Conservation (phyloP, 2,888 invertebrate species). For the Ceriagrion tenellum region DNA sequence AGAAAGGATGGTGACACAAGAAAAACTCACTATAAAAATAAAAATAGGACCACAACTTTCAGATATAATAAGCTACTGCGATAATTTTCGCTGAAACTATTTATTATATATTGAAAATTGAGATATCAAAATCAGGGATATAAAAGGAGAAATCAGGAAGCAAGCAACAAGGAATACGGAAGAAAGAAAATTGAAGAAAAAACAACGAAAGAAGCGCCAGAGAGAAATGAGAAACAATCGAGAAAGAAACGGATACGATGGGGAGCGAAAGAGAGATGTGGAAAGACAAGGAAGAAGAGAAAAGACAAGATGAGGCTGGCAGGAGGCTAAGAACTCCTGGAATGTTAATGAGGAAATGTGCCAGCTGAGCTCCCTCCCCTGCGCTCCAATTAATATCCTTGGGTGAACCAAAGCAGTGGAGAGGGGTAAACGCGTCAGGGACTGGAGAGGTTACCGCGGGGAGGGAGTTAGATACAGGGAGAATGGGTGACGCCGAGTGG, state of each 20-base stretch:
- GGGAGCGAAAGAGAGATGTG: background rate
- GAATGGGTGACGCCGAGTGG: background rate
- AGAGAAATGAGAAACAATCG: background rate
- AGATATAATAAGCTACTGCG: no score
- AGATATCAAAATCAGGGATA: no score
- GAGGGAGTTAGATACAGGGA: background rate
- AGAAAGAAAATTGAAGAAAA: no score
- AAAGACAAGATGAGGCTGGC: background rate
- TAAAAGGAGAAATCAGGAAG: no score
- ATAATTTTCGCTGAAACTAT: no score
- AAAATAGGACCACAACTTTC: no score
- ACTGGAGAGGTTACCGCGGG: background rate
- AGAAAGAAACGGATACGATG: background rate
- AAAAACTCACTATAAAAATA: no score
- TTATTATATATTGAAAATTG: no score
- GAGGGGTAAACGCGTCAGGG: background rate
- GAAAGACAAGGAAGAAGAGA: background rate
- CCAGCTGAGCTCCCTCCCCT: constrained; percentile 59
- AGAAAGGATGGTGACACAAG: no score
- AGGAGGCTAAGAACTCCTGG: constrained; percentile 49
- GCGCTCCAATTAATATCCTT: constrained; percentile 63
- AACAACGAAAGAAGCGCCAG: no score
- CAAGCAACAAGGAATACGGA: no score
- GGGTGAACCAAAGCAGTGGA: constrained; percentile 12
- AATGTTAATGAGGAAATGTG: constrained; percentile 67